Evolutionary conservation across 2,113 vertebrate genomes (phyloP), one percentile per base, ranked within the genome.

Genomic region (Harpagus bidentatus): DNA sequence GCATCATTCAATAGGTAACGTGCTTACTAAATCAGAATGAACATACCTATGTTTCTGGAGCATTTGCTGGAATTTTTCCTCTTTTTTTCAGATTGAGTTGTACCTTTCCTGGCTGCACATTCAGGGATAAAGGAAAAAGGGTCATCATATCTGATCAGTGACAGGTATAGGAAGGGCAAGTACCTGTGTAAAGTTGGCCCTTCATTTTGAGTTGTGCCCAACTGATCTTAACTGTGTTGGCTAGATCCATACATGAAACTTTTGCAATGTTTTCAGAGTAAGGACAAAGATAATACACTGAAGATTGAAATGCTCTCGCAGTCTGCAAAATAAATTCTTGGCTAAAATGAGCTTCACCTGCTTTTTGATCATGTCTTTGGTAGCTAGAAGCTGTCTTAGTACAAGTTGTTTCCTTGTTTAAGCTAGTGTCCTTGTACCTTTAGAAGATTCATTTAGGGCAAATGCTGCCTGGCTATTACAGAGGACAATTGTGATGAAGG

Each of bases 1-100:
- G 48, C n/a, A 42, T n/a, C 20, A 6, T 20, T 58, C 50, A 9
- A 5, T 42, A n/a, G 13, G 25, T 48, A n/a, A n/a, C 0, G 0
- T 11, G 8, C 31, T 48, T 21, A 7, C 43, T 58, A 36, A 50
- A 50, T 73, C 26, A 36, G 21, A 42, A 53, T 18, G 26, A 58
- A 48, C 42, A 17, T 31, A n/a, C 10, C 10, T 31, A 5, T 31
- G 25, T 29, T 65, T 80, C 40, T 40, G 42, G 19, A 48, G 31
- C 7, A 20, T 15, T 63, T 88, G 29, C 50, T 72, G 17, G 29
- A 34, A 6, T 40, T 40, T 12, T 32, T 11, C 4, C 10, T 7
- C 8, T 40, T 26, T 18, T 34, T 38, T 22, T 28, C 32, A 38
- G 6, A 18, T 50, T 43, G 42, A 48, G 36, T 79, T 62, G 32